phyloP scores from a whole-genome alignment of 2,797 vertebrate species.

The Parauchenoglanis punctatus region DNA sequence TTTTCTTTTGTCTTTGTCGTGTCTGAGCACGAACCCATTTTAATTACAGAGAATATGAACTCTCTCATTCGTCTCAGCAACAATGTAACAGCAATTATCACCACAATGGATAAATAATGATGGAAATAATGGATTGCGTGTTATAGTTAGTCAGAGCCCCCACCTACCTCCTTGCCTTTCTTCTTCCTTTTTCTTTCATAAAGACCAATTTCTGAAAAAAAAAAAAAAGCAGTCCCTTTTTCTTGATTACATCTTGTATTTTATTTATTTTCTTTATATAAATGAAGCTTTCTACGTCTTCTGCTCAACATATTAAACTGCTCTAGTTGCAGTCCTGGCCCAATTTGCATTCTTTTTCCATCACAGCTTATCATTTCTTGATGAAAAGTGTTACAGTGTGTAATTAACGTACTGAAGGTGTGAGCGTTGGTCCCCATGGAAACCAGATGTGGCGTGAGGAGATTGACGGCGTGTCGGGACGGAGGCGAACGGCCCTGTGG shows the following conservation, averaged over 20 bases:
- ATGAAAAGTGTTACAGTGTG: slow-evolving; percentile 17
- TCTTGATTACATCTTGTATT: slow-evolving; percentile 5
- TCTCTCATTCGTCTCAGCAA: slow-evolving; percentile 36
- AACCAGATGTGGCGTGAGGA: slow-evolving; percentile 39
- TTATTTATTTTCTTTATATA: not conserved
- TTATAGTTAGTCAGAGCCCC: not conserved
- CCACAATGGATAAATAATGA: slow-evolving; percentile 40
- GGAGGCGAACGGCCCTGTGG: not conserved
- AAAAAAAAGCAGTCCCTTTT: slow-evolving; percentile 5
- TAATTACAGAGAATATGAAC: slow-evolving; percentile 46
- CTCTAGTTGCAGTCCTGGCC: not conserved
- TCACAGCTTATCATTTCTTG: not conserved
- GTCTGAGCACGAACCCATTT: slow-evolving; percentile 32
- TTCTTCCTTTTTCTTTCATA: slow-evolving; percentile 7
- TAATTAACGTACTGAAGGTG: slow-evolving; percentile 41
- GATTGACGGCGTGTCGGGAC: slow-evolving; percentile 37
- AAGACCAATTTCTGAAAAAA: too few species aligned
- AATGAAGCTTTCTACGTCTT: not conserved
- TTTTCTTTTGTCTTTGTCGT: slow-evolving; percentile 35
- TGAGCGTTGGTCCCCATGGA: slow-evolving; percentile 29
- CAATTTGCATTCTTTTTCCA: not conserved
- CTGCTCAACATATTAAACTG: not conserved
- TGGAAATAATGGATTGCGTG: slow-evolving; percentile 35
- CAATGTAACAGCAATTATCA: slow-evolving; percentile 48
- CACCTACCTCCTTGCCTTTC: not conserved